phyloP scores from a whole-genome alignment of 1,140 invertebrate genomes.

The Danaus plexippus region DNA sequence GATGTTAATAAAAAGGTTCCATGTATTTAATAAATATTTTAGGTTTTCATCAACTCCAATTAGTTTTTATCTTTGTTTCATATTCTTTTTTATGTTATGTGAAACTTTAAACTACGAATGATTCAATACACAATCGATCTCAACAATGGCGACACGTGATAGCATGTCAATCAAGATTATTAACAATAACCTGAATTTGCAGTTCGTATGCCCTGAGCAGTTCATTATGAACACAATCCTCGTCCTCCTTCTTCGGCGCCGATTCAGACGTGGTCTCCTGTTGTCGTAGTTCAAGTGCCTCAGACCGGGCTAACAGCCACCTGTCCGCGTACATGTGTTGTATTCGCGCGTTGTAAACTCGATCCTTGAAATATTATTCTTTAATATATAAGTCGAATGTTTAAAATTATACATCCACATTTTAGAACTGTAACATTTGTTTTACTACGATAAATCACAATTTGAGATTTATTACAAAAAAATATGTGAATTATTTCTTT shows the following conservation, averaged over 20 bases:
- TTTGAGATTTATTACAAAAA: slow-evolving; percentile 20
- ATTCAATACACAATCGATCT: neutral
- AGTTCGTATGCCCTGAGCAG: slow-evolving; percentile 42
- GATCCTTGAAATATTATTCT: slow-evolving; percentile 23
- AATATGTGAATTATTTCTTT: neutral
- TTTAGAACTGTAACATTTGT: no score
- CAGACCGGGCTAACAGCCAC: slow-evolving; percentile 42
- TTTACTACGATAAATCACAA: no score
- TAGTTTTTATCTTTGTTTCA: no score
- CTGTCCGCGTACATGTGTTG: slow-evolving; percentile 48
- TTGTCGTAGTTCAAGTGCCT: slow-evolving; percentile 36
- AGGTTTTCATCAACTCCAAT: no score
- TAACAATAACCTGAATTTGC: slow-evolving; percentile 38
- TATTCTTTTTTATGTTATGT: no score
- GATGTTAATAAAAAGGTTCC: no score
- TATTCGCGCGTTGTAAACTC: slow-evolving; percentile 34
- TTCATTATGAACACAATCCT: slow-evolving; percentile 46
- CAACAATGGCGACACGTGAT: no score
- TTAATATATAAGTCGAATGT: no score
- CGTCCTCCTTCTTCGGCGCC: slow-evolving; percentile 30
- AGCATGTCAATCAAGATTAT: no score
- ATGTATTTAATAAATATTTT: no score
- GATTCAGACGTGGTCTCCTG: slow-evolving; percentile 18
- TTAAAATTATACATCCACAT: no score
- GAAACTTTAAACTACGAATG: slow-evolving; percentile 1